These are phyloP conservation scores for Urechis unicinctus DNA, from an alignment of 2,888 invertebrate species.

Conservation along the genomic window DNA sequence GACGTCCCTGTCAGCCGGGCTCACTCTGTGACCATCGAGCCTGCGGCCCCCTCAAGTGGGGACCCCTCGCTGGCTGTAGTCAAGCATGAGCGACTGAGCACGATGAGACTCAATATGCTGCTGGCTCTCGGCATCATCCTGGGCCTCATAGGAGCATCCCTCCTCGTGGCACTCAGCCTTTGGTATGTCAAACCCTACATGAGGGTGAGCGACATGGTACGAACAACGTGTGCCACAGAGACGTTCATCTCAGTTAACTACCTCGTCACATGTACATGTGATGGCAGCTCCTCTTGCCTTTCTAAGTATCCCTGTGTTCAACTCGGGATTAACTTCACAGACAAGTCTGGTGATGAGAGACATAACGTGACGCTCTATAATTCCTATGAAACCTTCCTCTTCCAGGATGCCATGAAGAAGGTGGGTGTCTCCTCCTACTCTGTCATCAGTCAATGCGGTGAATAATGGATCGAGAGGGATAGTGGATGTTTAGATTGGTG, in stretches of 20 bases:
- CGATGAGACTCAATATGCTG: conserved; percentile 16
- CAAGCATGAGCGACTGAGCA: too few species aligned
- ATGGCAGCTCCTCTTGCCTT: conserved; percentile 11
- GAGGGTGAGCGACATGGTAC: conserved; percentile 8
- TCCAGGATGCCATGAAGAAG: conserved; percentile 12
- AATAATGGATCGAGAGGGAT: too few species aligned
- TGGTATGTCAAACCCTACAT: conserved; percentile 21
- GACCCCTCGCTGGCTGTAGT: too few species aligned
- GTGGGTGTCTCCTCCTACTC: conserved; percentile 3
- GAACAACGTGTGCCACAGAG: conserved; percentile 4
- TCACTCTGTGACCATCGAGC: too few species aligned
- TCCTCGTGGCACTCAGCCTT: conserved; percentile 21
- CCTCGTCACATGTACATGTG: conserved; percentile 16
- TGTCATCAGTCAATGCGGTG: too few species aligned
- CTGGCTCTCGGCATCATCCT: conserved; percentile 21
- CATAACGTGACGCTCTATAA: conserved; percentile 18
- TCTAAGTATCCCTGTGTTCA: conserved; percentile 18
- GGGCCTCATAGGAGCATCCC: conserved; percentile 19
- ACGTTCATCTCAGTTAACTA: neutral
- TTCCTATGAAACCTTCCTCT: conserved; percentile 19
- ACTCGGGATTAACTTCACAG: conserved; percentile 14
- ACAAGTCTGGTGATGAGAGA: neutral
- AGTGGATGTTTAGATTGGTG: too few species aligned
- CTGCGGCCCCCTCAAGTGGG: too few species aligned
- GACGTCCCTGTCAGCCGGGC: too few species aligned